A percentile compares a stretch with the other conserved stretches of the same genome.
Conservation (phyloP, 1,140 invertebrate species). For the Phymorhynchus buccinoides region DNA sequence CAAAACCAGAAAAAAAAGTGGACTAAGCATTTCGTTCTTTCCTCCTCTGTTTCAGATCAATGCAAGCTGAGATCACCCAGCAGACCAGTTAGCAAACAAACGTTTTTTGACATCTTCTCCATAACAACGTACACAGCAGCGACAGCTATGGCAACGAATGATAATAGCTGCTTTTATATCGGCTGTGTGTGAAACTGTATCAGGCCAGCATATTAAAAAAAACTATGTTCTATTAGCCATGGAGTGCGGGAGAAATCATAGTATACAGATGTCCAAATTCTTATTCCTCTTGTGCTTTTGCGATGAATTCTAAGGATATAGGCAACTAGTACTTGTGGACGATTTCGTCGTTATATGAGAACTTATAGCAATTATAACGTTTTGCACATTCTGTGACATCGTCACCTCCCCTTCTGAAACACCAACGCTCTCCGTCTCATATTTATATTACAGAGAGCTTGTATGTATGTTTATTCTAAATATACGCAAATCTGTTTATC, state of each 20-base stretch:
- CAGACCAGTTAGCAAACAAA: neutral
- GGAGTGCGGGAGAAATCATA: neutral
- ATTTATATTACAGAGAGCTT: no score
- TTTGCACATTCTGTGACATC: neutral
- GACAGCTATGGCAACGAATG: conserved; percentile 20
- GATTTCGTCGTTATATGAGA: neutral
- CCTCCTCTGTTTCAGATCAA: neutral
- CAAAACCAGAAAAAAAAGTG: neutral
- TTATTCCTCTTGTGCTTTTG: neutral
- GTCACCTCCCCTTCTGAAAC: no score
- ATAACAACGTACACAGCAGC: neutral
- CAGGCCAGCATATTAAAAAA: neutral
- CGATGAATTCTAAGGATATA: no score
- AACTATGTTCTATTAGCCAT: neutral
- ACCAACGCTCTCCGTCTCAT: no score
- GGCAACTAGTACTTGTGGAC: neutral
- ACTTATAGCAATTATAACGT: neutral
- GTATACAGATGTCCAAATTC: neutral
- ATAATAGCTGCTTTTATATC: neutral
- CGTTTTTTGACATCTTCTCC: neutral
- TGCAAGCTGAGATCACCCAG: neutral
- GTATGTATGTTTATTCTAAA: no score
- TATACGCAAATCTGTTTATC: no score
- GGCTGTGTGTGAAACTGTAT: neutral
- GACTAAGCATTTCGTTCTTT: neutral